phyloP scores from a whole-genome alignment of 2,797 vertebrate genomes.

The Oryzias sinensis region DNA sequence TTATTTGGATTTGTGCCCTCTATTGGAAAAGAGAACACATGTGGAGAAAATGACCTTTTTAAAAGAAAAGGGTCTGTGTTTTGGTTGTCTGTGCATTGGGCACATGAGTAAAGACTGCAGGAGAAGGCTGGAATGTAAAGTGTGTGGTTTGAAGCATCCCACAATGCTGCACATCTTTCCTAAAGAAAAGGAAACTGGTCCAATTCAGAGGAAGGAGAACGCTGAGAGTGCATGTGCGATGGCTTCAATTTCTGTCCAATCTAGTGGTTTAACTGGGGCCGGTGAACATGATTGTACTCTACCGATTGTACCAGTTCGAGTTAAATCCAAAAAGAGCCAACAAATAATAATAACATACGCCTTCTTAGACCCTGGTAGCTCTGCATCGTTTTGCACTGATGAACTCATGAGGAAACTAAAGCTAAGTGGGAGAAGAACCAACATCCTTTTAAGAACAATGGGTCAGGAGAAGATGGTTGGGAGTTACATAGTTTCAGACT shows the following conservation, averaged over 20 bases:
- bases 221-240: background rate
- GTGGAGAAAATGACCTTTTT: constrained; percentile 3
- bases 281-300: no score
- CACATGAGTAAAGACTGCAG: background rate
- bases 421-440: no score
- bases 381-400: background rate
- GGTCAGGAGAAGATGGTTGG: no score
- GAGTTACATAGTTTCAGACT: no score
- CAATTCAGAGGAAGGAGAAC: background rate
- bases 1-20: background rate
- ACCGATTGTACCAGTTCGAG: no score
- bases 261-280: no score
- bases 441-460: no score
- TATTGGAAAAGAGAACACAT: background rate
- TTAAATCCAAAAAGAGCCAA: no score
- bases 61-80: constrained; percentile 6
- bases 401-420: background rate
- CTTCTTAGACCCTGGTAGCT: background rate
- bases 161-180: background rate
- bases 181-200: background rate
- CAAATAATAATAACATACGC: no score
- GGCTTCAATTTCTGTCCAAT: background rate
- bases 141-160: constrained; percentile 1
- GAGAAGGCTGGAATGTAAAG: background rate
- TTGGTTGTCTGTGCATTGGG: background rate